phyloP scores from a whole-genome alignment of 2,113 vertebrate genomes.

The Platichthys stellatus region DNA sequence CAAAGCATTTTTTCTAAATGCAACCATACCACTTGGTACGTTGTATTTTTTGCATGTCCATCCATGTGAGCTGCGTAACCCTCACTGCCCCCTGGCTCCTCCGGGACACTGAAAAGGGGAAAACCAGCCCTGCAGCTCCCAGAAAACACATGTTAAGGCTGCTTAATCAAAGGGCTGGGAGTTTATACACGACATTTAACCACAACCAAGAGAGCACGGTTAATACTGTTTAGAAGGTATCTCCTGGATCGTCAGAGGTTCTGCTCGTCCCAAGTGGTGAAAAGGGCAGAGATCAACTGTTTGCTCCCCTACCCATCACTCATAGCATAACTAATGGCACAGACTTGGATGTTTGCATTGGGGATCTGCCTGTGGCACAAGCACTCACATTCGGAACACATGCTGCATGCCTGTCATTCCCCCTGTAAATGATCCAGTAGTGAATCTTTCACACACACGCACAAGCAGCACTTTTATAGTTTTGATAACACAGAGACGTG shows the following conservation, averaged over 20 bases:
- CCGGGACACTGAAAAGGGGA: conserved; percentile 24
- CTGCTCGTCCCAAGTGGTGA: conserved; percentile 8
- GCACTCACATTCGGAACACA: conserved; percentile 56
- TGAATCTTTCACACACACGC: conserved; percentile 32
- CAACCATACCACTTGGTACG: not conserved
- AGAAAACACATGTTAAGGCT: not conserved
- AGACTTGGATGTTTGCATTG: conserved; percentile 59
- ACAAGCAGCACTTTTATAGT: conserved; percentile 21
- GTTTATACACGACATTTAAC: not conserved
- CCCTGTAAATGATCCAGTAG: conserved; percentile 43
- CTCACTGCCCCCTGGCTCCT: conserved; percentile 23
- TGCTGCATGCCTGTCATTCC: conserved; percentile 66
- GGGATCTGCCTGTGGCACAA: conserved; percentile 55
- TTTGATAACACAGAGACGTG: not conserved
- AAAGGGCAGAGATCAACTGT: conserved; percentile 41
- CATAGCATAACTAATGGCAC: conserved; percentile 27
- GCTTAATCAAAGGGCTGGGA: not conserved
- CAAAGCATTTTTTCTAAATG: not conserved
- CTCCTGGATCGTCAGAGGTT: conserved; percentile 6
- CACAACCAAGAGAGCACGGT: not conserved
- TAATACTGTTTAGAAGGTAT: not conserved
- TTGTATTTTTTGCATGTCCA: conserved; percentile 4
- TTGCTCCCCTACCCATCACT: conserved; percentile 37
- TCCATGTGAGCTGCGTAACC: conserved; percentile 33
- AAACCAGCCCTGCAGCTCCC: not conserved